A percentile compares a stretch with the other conserved stretches of the same genome.
phyloP scores from a whole-genome alignment of 1,140 invertebrate species.

The Bombus superbus region DNA sequence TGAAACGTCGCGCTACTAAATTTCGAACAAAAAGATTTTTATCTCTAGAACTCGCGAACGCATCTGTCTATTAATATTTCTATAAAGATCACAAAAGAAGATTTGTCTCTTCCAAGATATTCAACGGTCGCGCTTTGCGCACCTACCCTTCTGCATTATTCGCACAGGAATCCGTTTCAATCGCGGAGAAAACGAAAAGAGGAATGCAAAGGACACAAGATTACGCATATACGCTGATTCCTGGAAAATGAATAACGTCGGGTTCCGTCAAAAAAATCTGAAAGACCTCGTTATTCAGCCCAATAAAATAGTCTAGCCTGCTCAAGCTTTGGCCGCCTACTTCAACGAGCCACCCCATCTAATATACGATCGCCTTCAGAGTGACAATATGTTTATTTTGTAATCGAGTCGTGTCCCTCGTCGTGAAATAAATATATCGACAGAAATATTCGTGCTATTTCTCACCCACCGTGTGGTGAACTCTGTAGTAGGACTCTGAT shows the following conservation, averaged over 20 bases:
- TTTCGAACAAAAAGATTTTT: no score
- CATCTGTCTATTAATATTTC: no score
- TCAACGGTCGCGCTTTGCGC: no score
- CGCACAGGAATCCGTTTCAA: no score
- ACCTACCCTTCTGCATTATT: background rate
- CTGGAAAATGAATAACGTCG: background rate
- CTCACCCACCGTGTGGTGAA: slow-evolving; percentile 3
- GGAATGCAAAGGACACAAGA: no score
- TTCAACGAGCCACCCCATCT: background rate
- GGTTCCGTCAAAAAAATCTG: background rate
- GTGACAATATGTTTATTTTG: slow-evolving; percentile 49
- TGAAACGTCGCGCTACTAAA: no score
- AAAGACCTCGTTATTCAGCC: background rate
- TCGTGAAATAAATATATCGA: slow-evolving; percentile 49
- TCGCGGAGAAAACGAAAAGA: background rate
- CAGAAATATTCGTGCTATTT: slow-evolving; percentile 47
- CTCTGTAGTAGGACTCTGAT: slow-evolving; percentile 45
- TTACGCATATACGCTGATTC: no score
- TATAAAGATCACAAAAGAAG: no score
- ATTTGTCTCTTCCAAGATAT: no score
- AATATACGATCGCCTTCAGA: slow-evolving; percentile 5
- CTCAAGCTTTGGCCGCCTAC: background rate
- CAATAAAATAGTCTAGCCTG: background rate
- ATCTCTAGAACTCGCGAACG: no score
- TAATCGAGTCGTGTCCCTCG: slow-evolving; percentile 50